Conservation (phyloP, 2,797 vertebrate genomes). For the Channallabes apus region DNA sequence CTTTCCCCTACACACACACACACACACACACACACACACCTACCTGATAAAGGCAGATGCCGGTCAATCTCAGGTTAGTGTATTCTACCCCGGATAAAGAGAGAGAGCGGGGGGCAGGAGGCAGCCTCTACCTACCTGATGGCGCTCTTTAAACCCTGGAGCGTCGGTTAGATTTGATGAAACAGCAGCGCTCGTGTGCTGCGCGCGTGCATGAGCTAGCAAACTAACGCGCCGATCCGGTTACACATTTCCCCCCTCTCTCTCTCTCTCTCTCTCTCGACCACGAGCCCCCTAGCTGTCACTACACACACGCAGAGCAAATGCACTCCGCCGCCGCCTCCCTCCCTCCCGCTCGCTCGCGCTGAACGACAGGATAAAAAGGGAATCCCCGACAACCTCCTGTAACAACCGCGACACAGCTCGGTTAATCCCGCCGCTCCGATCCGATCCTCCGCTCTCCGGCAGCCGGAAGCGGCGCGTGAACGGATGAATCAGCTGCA, state of each 20-base stretch:
- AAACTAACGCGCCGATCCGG: conserved; percentile 51
- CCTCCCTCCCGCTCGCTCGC: background rate
- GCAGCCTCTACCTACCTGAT: conserved; percentile 29
- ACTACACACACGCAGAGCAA: conserved; percentile 48
- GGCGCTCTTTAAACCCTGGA: conserved; percentile 20
- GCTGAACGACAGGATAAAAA: conserved; percentile 10
- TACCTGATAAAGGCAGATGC: background rate
- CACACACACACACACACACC: background rate
- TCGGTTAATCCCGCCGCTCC: background rate
- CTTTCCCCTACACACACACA: background rate
- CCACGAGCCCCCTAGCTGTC: conserved; percentile 64
- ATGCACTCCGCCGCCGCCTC: conserved; percentile 17
- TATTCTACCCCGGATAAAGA: background rate
- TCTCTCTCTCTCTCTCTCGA: conserved; percentile 50
- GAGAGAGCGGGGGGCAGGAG: background rate
- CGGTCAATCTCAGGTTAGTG: background rate
- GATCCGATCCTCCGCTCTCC: too few relatives aligned
- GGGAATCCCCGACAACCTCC: conserved; percentile 46
- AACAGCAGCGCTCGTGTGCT: conserved; percentile 77
- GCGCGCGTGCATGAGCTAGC: conserved; percentile 70
- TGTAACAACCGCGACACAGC: background rate
- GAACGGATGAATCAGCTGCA: conserved; percentile 21
- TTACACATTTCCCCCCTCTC: conserved; percentile 48
- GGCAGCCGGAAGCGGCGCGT: background rate
- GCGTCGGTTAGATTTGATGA: conserved; percentile 25